Conservation (phyloP, 2,888 invertebrate genomes). For the Sinopyrophorus schimmeli region DNA sequence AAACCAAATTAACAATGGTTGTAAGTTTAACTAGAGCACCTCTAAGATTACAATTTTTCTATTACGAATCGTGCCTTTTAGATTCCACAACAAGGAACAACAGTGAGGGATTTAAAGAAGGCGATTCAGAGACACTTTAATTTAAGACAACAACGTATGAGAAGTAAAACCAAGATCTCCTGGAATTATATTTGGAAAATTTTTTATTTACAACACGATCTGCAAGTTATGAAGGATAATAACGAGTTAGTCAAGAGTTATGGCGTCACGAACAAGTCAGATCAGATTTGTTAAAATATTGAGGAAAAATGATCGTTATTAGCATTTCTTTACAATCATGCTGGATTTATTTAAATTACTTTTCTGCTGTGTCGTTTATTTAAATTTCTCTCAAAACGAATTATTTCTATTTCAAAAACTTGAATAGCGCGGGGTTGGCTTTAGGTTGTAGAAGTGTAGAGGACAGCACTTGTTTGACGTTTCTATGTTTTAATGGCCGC, state of each 20-base stretch:
- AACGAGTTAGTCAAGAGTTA: slow-evolving; percentile 66
- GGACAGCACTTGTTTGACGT: too few species aligned
- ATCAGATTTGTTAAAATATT: slow-evolving; percentile 71
- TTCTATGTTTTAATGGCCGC: too few species aligned
- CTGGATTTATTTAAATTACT: too few species aligned
- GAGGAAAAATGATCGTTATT: slow-evolving; percentile 51
- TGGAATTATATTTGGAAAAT: slow-evolving; percentile 76
- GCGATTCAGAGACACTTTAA: slow-evolving; percentile 71
- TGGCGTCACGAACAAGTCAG: slow-evolving; percentile 70
- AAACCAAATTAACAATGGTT: slow-evolving; percentile 70
- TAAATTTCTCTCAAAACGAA: too few species aligned
- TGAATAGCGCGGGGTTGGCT: too few species aligned
- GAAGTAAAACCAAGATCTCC: slow-evolving; percentile 63
- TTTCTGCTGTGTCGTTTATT: too few species aligned
- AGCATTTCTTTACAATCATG: too few species aligned
- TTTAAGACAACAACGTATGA: slow-evolving; percentile 64
- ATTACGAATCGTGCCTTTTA: slow-evolving; percentile 44
- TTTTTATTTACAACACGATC: slow-evolving; percentile 66
- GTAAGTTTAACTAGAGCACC: too few species aligned
- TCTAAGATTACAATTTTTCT: background rate
- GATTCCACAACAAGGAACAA: slow-evolving; percentile 70
- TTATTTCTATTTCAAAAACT: too few species aligned
- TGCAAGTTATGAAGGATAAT: slow-evolving; percentile 61
- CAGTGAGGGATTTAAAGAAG: slow-evolving; percentile 73
- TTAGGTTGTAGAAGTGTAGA: too few species aligned